A percentile compares a stretch with the other conserved stretches of the same genome.
These are phyloP conservation scores for Liopterus haemorrhoidalis DNA, from an alignment of 2,888 invertebrate genomes.

Conservation along the genomic window DNA sequence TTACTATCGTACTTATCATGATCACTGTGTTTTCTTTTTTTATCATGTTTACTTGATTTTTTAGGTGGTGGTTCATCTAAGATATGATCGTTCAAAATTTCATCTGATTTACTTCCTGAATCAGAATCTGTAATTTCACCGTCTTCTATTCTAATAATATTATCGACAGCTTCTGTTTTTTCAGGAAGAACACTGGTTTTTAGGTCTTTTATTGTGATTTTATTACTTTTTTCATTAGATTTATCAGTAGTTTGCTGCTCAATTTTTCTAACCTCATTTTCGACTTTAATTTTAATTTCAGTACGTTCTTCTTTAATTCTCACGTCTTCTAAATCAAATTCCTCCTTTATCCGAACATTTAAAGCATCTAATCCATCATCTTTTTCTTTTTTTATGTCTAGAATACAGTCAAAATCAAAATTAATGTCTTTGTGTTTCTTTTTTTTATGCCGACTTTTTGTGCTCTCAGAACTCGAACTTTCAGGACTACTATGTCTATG, in stretches of 20 bases:
- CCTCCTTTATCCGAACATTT: slow-evolving; percentile 20
- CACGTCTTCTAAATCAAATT: slow-evolving; percentile 1
- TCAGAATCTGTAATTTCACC: slow-evolving; percentile 53
- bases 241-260: slow-evolving; percentile 4
- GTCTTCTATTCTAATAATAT: slow-evolving; percentile 58
- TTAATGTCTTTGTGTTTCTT: slow-evolving; percentile 22
- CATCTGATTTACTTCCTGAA: slow-evolving; percentile 18
- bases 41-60: slow-evolving; percentile 37
- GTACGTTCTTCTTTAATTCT: not conserved
- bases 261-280: slow-evolving; percentile 17
- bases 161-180: slow-evolving; percentile 59
- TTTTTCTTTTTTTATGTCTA: slow-evolving; percentile 39
- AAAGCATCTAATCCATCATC: slow-evolving; percentile 30
- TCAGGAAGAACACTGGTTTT: slow-evolving; percentile 63
- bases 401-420: slow-evolving; percentile 12
- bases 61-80: too few relatives aligned
- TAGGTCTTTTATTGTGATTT: slow-evolving; percentile 63
- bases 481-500: slow-evolving; percentile 41
- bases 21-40: slow-evolving; percentile 9
- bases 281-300: not conserved
- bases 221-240: slow-evolving; percentile 38
- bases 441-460: slow-evolving; percentile 27
- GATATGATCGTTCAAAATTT: too few relatives aligned
- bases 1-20: slow-evolving; percentile 13
- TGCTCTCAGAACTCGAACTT: slow-evolving; percentile 35